Percentiles rank a stretch among this genome's conserved stretches.
Conservation (phyloP, 2,888 invertebrate species). For the Oegoconia quadripuncta region DNA sequence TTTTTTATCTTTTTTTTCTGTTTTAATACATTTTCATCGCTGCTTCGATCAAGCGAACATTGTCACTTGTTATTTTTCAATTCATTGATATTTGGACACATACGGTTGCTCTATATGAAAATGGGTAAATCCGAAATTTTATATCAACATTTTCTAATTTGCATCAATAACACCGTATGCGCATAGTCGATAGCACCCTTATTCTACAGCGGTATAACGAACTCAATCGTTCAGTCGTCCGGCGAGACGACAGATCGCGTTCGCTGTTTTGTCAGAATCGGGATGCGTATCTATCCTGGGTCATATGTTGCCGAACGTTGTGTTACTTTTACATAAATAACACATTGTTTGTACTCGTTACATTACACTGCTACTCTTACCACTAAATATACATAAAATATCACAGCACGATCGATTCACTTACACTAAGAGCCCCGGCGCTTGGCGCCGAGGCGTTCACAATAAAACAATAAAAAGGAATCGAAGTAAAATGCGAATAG, state of each 20-base stretch:
- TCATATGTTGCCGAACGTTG: conserved; percentile 21
- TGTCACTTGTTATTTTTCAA: conserved; percentile 19
- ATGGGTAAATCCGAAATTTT: conserved; percentile 1
- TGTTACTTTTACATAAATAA: conserved; percentile 43
- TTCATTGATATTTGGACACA: conserved; percentile 19
- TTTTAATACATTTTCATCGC: conserved; percentile 45
- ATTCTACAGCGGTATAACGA: conserved; percentile 3
- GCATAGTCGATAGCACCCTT: conserved; percentile 10
- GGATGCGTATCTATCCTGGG: conserved; percentile 15
- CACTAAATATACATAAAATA: conserved; percentile 77
- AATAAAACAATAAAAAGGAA: conserved; percentile 60
- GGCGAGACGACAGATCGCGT: background rate
- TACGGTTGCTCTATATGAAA: conserved; percentile 17
- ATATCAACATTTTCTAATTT: conserved; percentile 12
- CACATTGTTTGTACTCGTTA: conserved; percentile 70
- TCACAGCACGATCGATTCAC: conserved; percentile 79
- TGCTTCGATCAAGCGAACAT: conserved; percentile 42
- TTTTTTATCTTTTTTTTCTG: conserved; percentile 50
- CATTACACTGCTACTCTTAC: conserved; percentile 62
- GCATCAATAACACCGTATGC: conserved; percentile 21
- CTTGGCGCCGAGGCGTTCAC: conserved; percentile 57
- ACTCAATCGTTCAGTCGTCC: background rate
- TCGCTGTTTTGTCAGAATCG: conserved; percentile 11
- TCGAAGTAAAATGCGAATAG: conserved; percentile 66
- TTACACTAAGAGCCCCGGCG: conserved; percentile 66